Conservation (phyloP, 2,888 invertebrate genomes). For the Dicyrtomina minuta region DNA sequence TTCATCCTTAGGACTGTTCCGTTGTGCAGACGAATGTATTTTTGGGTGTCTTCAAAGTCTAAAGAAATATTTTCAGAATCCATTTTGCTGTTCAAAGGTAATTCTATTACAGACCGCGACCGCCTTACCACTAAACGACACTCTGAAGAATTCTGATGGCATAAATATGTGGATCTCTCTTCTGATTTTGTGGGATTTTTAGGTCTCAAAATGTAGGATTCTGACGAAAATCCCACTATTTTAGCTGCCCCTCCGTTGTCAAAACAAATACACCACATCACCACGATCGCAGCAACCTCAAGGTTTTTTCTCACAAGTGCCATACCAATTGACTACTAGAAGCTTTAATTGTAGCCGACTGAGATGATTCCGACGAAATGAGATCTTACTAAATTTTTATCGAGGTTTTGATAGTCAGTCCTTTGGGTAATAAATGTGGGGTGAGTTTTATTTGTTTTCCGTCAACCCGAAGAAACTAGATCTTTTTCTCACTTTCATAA, state of each 20-base stretch:
- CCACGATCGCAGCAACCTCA: not conserved
- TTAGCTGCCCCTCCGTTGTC: not conserved
- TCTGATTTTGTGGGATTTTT: not conserved
- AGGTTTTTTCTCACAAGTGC: not conserved
- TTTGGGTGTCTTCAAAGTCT: conserved; percentile 23
- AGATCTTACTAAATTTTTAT: too few species aligned
- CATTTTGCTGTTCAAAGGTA: not conserved
- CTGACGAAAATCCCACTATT: not conserved
- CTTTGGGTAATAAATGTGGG: too few species aligned
- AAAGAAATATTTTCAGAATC: not conserved
- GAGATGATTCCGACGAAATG: too few species aligned
- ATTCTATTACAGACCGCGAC: not conserved
- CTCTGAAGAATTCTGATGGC: conserved; percentile 30
- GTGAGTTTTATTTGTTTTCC: too few species aligned
- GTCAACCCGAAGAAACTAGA: too few species aligned
- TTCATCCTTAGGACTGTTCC: conserved; percentile 30
- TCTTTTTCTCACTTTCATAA: too few species aligned
- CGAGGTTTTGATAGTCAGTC: too few species aligned
- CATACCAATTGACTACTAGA: not conserved
- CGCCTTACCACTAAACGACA: conserved; percentile 18
- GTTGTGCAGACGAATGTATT: conserved; percentile 25
- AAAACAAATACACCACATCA: not conserved
- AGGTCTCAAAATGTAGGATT: too few species aligned
- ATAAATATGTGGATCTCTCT: conserved; percentile 22
- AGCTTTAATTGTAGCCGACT: too few species aligned